Percentiles rank a stretch among this genome's conserved stretches.
Conservation (phyloP, 2,797 vertebrate species). For the Crypturellus tataupa region DNA sequence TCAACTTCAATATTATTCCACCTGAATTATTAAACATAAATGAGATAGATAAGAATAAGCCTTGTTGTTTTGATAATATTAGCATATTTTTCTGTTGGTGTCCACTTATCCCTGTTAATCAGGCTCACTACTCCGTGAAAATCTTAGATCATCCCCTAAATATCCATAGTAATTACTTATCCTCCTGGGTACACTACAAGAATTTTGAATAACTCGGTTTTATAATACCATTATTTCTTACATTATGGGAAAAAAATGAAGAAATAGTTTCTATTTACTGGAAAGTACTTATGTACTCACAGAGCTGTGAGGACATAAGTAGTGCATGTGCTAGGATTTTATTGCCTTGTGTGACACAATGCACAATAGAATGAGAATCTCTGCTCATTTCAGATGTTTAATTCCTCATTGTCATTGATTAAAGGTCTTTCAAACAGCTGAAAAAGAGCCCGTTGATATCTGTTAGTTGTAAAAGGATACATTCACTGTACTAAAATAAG, state of each 20-base stretch:
- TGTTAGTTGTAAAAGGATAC: neutral
- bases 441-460: neutral
- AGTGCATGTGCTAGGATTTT: neutral
- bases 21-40: neutral
- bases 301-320: no score
- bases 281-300: neutral
- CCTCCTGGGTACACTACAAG: neutral
- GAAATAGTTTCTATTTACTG: neutral
- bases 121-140: neutral
- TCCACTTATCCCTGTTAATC: neutral
- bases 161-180: neutral
- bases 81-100: neutral
- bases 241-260: neutral
- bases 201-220: neutral
- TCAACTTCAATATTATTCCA: neutral
- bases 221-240: neutral
- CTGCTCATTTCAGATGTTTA: neutral
- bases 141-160: neutral
- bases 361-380: neutral
- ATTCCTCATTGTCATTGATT: neutral
- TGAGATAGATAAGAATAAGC: rapidly evolving
- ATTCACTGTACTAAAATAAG: neutral
- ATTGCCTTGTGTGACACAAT: neutral
- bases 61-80: neutral
- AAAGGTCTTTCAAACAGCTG: neutral